Conservation (phyloP, 2,888 invertebrate species). For the Ptychoptera contaminata region DNA sequence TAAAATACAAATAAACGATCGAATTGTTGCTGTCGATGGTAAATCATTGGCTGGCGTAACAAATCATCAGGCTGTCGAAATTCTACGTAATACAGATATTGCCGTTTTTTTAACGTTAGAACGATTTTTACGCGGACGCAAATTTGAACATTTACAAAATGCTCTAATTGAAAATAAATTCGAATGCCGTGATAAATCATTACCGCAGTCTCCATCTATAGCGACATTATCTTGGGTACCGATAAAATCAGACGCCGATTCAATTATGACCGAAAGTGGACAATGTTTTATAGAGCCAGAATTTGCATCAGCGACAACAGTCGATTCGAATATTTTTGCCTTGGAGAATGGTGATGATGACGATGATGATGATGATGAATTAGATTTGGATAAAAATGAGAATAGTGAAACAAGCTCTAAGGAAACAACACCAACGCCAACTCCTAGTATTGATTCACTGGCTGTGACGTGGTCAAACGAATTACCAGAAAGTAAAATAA, state of each 20-base stretch:
- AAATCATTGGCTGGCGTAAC: constrained; percentile 78
- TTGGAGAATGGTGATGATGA: constrained; percentile 5
- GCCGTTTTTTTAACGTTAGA: constrained; percentile 80
- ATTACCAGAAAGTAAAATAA: constrained; percentile 68
- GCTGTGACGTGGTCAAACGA: constrained; percentile 66
- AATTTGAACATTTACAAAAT: constrained; percentile 80
- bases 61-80: constrained; percentile 93
- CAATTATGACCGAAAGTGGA: constrained; percentile 33
- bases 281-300: constrained; percentile 51
- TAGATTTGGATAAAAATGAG: constrained; percentile 3
- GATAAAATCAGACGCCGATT: constrained; percentile 31
- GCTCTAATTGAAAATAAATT: constrained; percentile 51
- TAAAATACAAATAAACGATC: constrained; percentile 86
- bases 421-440: constrained; percentile 27
- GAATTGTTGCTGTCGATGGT: constrained; percentile 93
- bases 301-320: constrained; percentile 63
- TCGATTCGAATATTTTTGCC: constrained; percentile 49
- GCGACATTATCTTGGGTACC: constrained; percentile 66
- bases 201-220: constrained; percentile 55
- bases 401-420: constrained; percentile 12
- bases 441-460: constrained; percentile 53
- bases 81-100: constrained; percentile 83
- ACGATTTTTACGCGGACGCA: constrained; percentile 82
- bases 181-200: constrained; percentile 28
- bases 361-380: constrained; percentile 7